Conservation (phyloP, 2,888 invertebrate species). For the Mantis religiosa region DNA sequence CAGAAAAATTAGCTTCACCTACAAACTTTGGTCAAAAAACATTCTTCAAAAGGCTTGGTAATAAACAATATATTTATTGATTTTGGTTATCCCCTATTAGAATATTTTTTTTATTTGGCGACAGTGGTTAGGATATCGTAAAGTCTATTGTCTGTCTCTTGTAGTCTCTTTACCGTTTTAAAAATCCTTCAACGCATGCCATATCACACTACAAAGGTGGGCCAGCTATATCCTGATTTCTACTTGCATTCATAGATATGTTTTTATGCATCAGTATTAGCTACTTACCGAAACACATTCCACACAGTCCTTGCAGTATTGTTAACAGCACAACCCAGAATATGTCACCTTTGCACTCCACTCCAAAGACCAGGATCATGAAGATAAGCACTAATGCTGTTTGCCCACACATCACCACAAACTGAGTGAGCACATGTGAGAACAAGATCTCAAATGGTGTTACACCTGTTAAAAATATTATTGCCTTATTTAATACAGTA, state of each 20-base stretch:
- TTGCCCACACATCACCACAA: conserved; percentile 92
- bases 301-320: conserved; percentile 85
- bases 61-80: too few species aligned
- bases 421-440: conserved; percentile 90
- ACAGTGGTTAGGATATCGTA: background rate
- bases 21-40: too few species aligned
- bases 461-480: conserved; percentile 59
- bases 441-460: conserved; percentile 87
- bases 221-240: too few species aligned
- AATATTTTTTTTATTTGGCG: too few species aligned
- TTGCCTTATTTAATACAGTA: background rate
- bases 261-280: background rate
- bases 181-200: too few species aligned
- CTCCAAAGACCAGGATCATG: conserved; percentile 86
- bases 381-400: conserved; percentile 85
- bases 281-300: conserved; percentile 85
- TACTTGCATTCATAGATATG: too few species aligned
- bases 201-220: too few species aligned
- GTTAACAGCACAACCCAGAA: conserved; percentile 80
- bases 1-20: too few species aligned
- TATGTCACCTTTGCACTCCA: conserved; percentile 85
- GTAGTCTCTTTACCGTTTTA: too few species aligned
- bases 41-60: too few species aligned
- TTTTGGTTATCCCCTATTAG: too few species aligned
- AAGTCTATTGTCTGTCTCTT: background rate